These are phyloP conservation scores for Agriotes lineatus DNA, from an alignment of 2,888 invertebrate genomes.

Conservation along the genomic window DNA sequence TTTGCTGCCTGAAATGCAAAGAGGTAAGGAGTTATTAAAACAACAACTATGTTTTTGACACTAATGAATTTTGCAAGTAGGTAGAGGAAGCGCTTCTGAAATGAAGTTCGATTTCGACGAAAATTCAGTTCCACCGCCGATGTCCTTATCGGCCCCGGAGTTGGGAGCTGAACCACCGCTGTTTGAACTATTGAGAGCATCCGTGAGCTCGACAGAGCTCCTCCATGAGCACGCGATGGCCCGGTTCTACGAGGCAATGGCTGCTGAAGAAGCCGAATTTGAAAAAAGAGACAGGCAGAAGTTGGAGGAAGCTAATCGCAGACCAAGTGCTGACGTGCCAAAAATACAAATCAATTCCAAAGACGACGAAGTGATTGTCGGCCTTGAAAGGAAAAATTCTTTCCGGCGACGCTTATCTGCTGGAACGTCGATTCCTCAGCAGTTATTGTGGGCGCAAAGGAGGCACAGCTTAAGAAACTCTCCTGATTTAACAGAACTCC, in stretches of 20 bases:
- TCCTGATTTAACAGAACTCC: slow-evolving; percentile 56
- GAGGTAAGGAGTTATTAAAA: too few species aligned
- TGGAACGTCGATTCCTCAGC: slow-evolving; percentile 64
- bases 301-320: slow-evolving; percentile 43
- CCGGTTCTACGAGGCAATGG: slow-evolving; percentile 82
- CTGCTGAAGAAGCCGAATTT: slow-evolving; percentile 77
- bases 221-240: slow-evolving; percentile 87
- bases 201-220: slow-evolving; percentile 86
- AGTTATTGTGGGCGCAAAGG: slow-evolving; percentile 60
- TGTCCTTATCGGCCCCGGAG: slow-evolving; percentile 87
- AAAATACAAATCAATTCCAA: slow-evolving; percentile 69
- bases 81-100: slow-evolving; percentile 47
- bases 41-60: too few species aligned
- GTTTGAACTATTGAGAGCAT: slow-evolving; percentile 73
- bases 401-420: slow-evolving; percentile 66
- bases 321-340: slow-evolving; percentile 52
- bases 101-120: slow-evolving; percentile 76
- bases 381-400: slow-evolving; percentile 66
- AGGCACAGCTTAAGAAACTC: slow-evolving; percentile 59
- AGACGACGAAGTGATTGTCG: slow-evolving; percentile 66
- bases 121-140: slow-evolving; percentile 80
- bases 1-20: slow-evolving; percentile 65
- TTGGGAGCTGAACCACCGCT: slow-evolving; percentile 74
- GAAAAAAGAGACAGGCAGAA: slow-evolving; percentile 51
- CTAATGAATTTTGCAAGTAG: too few species aligned